phyloP scores from a whole-genome alignment of 2,113 vertebrate genomes.

The Ochotona princeps region DNA sequence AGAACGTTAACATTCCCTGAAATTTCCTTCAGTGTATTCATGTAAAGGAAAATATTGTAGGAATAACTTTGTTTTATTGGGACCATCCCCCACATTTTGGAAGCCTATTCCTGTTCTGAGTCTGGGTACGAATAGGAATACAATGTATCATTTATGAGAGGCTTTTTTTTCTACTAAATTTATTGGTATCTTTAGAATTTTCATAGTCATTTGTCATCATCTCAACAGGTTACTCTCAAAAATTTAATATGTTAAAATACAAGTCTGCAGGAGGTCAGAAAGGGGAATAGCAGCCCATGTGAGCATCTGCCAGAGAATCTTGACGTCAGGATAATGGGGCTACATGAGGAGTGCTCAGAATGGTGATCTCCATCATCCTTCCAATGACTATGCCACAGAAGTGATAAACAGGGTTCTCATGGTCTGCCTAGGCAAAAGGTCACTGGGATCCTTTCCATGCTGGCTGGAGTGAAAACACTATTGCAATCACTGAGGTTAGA shows the following conservation, averaged over 20 bases:
- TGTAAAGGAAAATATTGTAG: background rate
- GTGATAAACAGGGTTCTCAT: background rate
- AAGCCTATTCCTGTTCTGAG: background rate
- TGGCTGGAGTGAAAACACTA: slow-evolving; percentile 76
- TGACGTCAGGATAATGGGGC: background rate
- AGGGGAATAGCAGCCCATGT: background rate
- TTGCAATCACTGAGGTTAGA: slow-evolving; percentile 86
- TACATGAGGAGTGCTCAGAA: background rate
- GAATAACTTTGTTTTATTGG: background rate
- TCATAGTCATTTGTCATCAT: background rate
- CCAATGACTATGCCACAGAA: background rate
- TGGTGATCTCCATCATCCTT: background rate
- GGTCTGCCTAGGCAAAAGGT: background rate
- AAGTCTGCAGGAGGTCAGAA: background rate
- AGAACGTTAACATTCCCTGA: slow-evolving; percentile 2
- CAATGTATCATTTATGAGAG: background rate
- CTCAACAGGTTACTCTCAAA: background rate
- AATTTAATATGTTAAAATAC: background rate
- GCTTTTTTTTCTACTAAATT: background rate
- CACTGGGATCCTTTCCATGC: too few relatives aligned
- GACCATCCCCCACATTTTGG: background rate
- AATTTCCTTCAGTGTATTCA: slow-evolving; percentile 11
- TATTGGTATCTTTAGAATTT: background rate
- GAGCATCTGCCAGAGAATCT: background rate
- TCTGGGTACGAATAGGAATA: background rate